Base-by-base conservation (phyloP, 64 coral and sea anemone genomes). In the Astreopora myriophthalma region DNA sequence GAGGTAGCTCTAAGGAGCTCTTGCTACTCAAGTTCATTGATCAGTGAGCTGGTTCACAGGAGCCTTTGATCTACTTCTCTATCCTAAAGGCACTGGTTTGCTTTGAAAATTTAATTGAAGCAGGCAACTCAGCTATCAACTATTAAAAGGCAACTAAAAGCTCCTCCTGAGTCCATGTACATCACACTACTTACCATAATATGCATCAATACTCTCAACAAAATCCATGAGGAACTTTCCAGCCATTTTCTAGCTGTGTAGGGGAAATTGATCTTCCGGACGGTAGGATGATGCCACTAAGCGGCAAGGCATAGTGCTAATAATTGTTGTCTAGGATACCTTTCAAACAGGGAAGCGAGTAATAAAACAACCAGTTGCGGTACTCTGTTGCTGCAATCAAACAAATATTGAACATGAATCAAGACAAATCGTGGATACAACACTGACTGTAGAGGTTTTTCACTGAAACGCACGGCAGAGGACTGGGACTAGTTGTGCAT, bases 291-390 rank as follows among this genome's bases (percentile, higher is more conserved):
- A 74, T 74, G 34, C 72, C 72, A 44, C 72, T 22, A 66, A 66
- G 20, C 19, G 24, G 62, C 62, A 66, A 66, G 62, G n/a, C 62
- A 66, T 66, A 66, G 62, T 66, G 62, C 62, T 66, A 66, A 66
- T 66, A 66, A 66, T 66, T 22, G 20, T 89, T 51, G 22, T 74
- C n/a, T 34, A 89, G 73, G 51, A 89, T 40, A 44, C 33, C 87
- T 44, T 89, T 89, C 42, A 77, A 75, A 66, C 87, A 89, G 19
- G 87, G 87, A 26, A 78, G 87, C 6, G 87, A 89, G 28, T 89
- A 89, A 66, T 76, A 89, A 38, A 89, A 55, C 17, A 77, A 48
- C 87, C 87, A 89, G 73, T 89, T 89, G 16, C 62, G 62, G 62
- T 66, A 66, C 62, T 66, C 62, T 30, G 62, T 66, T 66, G 62